Evolutionary conservation across 2,888 invertebrate genomes (phyloP).

Genomic region (Drosophila neonasuta): DNA sequence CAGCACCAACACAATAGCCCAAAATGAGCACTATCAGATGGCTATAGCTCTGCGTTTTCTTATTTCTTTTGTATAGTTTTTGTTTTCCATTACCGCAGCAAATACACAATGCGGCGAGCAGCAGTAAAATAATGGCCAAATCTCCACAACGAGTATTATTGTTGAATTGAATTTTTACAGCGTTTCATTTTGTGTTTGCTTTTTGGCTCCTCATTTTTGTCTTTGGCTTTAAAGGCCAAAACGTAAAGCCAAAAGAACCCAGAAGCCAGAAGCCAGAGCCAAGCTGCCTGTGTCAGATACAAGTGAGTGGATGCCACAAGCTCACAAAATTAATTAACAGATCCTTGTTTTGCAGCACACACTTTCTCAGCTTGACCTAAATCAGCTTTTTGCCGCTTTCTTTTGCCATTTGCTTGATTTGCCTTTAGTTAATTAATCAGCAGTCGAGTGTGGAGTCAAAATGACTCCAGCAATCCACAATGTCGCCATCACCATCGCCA

Average conservation of each 20-base stretch:
- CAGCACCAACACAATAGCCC: slow-evolving; percentile 41
- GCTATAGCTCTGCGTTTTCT: slow-evolving; percentile 36
- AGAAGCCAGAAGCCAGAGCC: not conserved
- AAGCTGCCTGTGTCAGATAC: slow-evolving; percentile 18
- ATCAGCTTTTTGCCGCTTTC: slow-evolving; percentile 38
- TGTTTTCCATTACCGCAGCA: slow-evolving; percentile 42
- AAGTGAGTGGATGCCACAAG: slow-evolving; percentile 24
- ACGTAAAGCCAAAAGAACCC: not conserved
- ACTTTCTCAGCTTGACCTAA: slow-evolving; percentile 54
- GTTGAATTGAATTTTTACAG: slow-evolving; percentile 48
- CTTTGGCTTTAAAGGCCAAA: slow-evolving; percentile 41
- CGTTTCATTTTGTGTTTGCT: slow-evolving; percentile 16
- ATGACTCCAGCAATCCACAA: slow-evolving; percentile 9
- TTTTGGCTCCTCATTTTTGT: slow-evolving; percentile 16
- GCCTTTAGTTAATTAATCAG: slow-evolving; percentile 73
- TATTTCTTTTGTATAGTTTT: slow-evolving; percentile 42
- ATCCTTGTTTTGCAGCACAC: slow-evolving; percentile 24
- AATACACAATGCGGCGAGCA: slow-evolving; percentile 12
- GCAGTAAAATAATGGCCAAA: slow-evolving; percentile 19
- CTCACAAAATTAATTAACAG: slow-evolving; percentile 63
- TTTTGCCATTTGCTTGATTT: slow-evolving; percentile 57
- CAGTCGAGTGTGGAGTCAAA: slow-evolving; percentile 62
- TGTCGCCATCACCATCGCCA: slow-evolving; percentile 12
- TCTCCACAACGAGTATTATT: slow-evolving; percentile 25
- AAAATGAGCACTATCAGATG: slow-evolving; percentile 60